Base-by-base conservation (phyloP, 2,888 invertebrate genomes). In the Pedicia rivosa region DNA sequence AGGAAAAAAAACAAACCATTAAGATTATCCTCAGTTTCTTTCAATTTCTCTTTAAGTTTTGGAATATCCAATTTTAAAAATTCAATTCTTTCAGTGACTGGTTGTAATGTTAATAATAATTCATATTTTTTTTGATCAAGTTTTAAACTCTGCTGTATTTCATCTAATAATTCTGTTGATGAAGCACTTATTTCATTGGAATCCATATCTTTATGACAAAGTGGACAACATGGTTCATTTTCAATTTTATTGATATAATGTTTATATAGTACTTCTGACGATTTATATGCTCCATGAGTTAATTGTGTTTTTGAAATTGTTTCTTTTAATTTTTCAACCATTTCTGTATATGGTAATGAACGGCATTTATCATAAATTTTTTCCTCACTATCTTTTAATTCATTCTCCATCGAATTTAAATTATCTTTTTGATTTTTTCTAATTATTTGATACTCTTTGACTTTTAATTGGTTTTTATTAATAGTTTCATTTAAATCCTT, bases 221-320 rank as follows among this genome's bases (percentile, higher is more conserved):
- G 62, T 0, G 94, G 94, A 55, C 95, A 95, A 49, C 78, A 75
- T 7, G 74, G 77, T 37, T 70, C 65, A 17, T 67, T 62, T 43
- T 73, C 66, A 27, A 91, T 64, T 38, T 58, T 59, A 29, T 54
- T 47, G 22, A 62, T 56, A 40, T 60, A 61, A 25, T 46, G 55
- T 35, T 58, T 60, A 40, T 57, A 62, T 50, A 61, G 56, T 10
- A 53, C 48, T 38, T 61, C 59, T 1, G 62, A 51, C 1, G 62
- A 58, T 32, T 53, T 55, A 2, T 54, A 46, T 3, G 55, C 54
- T 5, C 55, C 56, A 28, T 52, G 46, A 32, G 55, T 64, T 52
- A 78, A 70, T 61, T 77, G 76, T 13, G 79, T 56, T 49, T 76
- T 72, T 39, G 78, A 73, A 5, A 84, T 70, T 41, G 66, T 68